These are phyloP conservation scores for Orycteropus afer DNA, from an alignment of 2,113 vertebrate genomes.

Conservation along the genomic window DNA sequence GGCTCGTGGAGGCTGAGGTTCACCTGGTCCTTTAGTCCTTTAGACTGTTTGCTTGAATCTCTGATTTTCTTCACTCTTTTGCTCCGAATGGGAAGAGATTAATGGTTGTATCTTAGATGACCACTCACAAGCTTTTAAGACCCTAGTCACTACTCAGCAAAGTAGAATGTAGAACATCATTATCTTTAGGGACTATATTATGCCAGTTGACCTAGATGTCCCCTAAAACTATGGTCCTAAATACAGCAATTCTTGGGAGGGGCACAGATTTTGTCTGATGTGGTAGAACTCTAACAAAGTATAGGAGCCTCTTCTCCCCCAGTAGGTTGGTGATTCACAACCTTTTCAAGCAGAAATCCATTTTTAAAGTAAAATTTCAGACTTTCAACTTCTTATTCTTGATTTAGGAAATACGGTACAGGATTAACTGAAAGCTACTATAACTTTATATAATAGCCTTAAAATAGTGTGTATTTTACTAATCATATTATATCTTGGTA, in stretches of 20 bases:
- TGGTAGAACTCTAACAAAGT: conserved; percentile 2
- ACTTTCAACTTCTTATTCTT: background rate
- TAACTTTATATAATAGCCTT: background rate
- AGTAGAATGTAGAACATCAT: background rate
- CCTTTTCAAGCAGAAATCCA: background rate
- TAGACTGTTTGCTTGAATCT: background rate
- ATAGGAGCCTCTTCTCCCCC: background rate
- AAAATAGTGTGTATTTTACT: background rate
- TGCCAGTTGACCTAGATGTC: background rate
- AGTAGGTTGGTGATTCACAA: background rate
- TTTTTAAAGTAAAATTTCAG: conserved; percentile 4
- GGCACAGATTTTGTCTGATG: background rate
- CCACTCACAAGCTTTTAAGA: too few relatives aligned
- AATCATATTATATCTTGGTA: background rate
- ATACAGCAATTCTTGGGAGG: background rate
- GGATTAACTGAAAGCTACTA: background rate
- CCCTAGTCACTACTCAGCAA: background rate
- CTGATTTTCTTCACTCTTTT: background rate
- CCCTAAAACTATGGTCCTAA: too few relatives aligned
- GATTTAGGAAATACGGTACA: background rate
- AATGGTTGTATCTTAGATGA: background rate
- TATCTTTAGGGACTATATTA: background rate
- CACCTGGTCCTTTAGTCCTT: too few relatives aligned
- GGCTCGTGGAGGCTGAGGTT: background rate
- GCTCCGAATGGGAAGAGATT: background rate